Conservation (phyloP, 2,888 invertebrate species). For the Amphipyra berbera region DNA sequence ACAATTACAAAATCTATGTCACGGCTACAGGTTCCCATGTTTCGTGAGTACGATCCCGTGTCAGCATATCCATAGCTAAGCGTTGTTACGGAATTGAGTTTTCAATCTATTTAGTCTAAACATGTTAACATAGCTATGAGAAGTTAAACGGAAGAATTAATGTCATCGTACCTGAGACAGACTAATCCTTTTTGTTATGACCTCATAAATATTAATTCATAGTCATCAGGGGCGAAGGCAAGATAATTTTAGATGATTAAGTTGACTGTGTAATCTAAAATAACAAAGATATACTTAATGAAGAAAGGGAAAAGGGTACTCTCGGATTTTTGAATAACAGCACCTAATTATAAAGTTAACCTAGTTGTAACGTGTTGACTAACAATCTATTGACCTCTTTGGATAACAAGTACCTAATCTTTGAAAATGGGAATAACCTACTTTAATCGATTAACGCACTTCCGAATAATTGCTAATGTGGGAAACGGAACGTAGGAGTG, state of each 20-base stretch:
- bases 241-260: slow-evolving; percentile 35
- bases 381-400: too few species aligned
- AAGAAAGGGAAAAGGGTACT: slow-evolving; percentile 8
- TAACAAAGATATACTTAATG: slow-evolving; percentile 14
- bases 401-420: too few species aligned
- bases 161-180: slow-evolving; percentile 47
- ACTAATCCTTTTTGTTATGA: slow-evolving; percentile 57
- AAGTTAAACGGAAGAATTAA: slow-evolving; percentile 55
- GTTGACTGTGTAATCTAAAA: slow-evolving; percentile 10
- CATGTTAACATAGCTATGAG: slow-evolving; percentile 55
- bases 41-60: slow-evolving; percentile 43
- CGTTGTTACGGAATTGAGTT: slow-evolving; percentile 41
- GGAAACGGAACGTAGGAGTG: too few species aligned
- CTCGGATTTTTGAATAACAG: neutral
- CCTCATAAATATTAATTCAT: slow-evolving; percentile 57
- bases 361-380: neutral
- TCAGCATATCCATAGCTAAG: slow-evolving; percentile 29
- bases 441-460: too few species aligned
- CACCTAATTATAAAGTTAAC: neutral
- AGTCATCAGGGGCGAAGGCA: slow-evolving; percentile 40
- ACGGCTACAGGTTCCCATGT: slow-evolving; percentile 33
- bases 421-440: too few species aligned
- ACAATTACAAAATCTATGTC: slow-evolving; percentile 46
- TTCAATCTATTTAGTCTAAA: slow-evolving; percentile 59
- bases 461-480: too few species aligned